Base-by-base conservation (phyloP, 2,888 invertebrate species). In the Caenorhabditis sp. region DNA sequence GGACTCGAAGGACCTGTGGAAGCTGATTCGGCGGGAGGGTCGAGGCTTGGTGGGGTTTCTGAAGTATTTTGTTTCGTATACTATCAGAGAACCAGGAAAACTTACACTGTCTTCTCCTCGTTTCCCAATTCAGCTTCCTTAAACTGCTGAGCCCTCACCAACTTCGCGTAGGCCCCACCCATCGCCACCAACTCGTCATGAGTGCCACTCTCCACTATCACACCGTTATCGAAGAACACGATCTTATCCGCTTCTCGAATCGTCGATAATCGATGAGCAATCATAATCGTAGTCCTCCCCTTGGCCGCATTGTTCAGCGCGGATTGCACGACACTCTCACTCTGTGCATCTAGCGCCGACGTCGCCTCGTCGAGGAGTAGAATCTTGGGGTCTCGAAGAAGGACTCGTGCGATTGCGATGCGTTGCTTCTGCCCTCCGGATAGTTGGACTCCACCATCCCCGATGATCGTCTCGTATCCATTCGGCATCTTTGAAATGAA, bases 61-160 rank as follows among this genome's bases (percentile, higher is more conserved):
- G 69, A 72, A 84, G 74, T 26, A 14, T 22, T 4, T 35, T 35
- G n/a, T n/a, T n/a, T n/a, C n/a, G n/a, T n/a, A n/a, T n/a, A n/a
- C n/a, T n/a, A n/a, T n/a, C n/a, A n/a, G n/a, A n/a, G n/a, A n/a
- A n/a, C 31, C 31, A 35, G 8, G 14, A 28, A 10, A 41, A 76
- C 69, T 61, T 31, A 76, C 76, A 59, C 19, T 44, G 7, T 76
- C 70, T 19, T 66, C 58, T 10, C 56, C 66, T 63, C 47, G 38
- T 47, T 22, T 24, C 38, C 41, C 16, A 59, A 64, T 14, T 66
- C 31, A 12, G 54, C 47, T 4, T 31, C 75, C 28, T 77, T 79
- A 68, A 87, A 86, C 44, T 85, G 81, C 69, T 89, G 89, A 0
- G 89, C 87, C 56, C 88, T 82, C 12, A 89, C 89, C 24, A 89